Base-by-base conservation (phyloP, 1,140 invertebrate species). In the Drosophila sulfurigaster region DNA sequence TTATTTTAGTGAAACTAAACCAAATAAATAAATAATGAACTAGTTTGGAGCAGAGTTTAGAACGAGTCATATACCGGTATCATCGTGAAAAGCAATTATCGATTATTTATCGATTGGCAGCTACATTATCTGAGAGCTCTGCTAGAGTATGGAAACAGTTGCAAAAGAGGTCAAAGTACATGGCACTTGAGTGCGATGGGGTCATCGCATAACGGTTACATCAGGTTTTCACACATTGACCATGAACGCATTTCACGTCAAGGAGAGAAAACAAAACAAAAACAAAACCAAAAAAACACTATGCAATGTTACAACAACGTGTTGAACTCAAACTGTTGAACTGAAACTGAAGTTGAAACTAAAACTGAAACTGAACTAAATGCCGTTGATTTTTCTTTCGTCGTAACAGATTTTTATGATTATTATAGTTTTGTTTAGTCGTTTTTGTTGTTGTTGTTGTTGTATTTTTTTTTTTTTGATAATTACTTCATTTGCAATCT, bases 401-500 rank as follows among this genome's bases (percentile, higher is more conserved):
- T 82, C 83, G 82, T 79, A 74, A 86, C 78, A 75, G 60, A 74
- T 77, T 64, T 65, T 67, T 45, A 57, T 57, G 32, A 57, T 62
- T 60, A 56, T 60, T 48, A 30, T 60, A 11, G 49, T 65, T 75
- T 68, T 59, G 64, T 75, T 59, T 69, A 25, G 20, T 25, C 20
- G 2, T 57, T 74, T 73, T 65, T 59, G 20, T 58, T 69, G 57
- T 57, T 25, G 20, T 3, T 20, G 2, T 20, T 20, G 20, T 20
- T 20, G 20, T 25, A n/a, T n/a, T 59, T 58, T 69, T 60, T 57
- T 62, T 64, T 64, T 74, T 75, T 81, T 78, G 70, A 82, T 87
- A 87, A 88, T 87, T 87, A 87, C 77, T 87, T 83, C 85, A 87
- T 87, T 87, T 87, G 83, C 83, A 87, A 87, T 82, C 80, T 88